A percentile compares a stretch with the other conserved stretches of the same genome.
These are phyloP conservation scores for Polyodon spathula DNA, from an alignment of 2,113 vertebrate genomes.

Conservation along the genomic window DNA sequence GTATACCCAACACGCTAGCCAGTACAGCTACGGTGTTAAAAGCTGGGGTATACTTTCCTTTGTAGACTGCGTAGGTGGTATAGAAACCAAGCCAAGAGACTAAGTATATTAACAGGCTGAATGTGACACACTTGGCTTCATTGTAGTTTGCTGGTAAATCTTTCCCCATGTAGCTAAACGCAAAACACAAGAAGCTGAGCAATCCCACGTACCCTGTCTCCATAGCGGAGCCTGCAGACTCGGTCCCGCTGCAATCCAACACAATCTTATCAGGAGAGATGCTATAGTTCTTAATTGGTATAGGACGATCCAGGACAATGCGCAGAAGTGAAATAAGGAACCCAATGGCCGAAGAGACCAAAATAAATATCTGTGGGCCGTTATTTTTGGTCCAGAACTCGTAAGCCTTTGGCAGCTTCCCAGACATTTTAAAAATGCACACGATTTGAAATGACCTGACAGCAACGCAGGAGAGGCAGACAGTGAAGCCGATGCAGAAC, in stretches of 20 bases:
- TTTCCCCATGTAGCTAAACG: constrained; percentile 69
- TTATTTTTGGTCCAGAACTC: constrained; percentile 58
- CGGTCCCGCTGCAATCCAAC: constrained; percentile 54
- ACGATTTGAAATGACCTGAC: constrained; percentile 68
- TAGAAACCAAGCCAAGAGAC: constrained; percentile 62
- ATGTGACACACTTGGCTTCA: constrained; percentile 67
- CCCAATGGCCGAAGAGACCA: constrained; percentile 21
- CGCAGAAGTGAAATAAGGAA: constrained; percentile 34
- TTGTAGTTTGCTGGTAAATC: constrained; percentile 75
- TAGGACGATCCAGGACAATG: constrained; percentile 21
- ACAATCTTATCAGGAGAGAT: constrained; percentile 49
- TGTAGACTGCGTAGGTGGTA: constrained; percentile 54
- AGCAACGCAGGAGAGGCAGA: constrained; percentile 60
- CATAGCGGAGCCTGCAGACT: constrained; percentile 32
- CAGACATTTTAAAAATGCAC: constrained; percentile 66
- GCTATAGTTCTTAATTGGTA: constrained; percentile 29
- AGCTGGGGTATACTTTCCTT: constrained; percentile 45
- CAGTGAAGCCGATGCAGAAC: constrained; percentile 57
- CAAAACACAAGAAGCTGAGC: constrained; percentile 58
- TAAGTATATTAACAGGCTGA: constrained; percentile 65
- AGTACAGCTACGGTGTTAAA: constrained; percentile 48
- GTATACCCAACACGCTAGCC: constrained; percentile 50
- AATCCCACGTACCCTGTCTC: constrained; percentile 42
- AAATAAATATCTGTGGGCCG: constrained; percentile 56
- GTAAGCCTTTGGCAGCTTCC: constrained; percentile 54